A percentile compares a stretch with the other conserved stretches of the same genome.
These are phyloP conservation scores for Magallana gigas DNA, from an alignment of 1,140 invertebrate species.

Conservation along the genomic window DNA sequence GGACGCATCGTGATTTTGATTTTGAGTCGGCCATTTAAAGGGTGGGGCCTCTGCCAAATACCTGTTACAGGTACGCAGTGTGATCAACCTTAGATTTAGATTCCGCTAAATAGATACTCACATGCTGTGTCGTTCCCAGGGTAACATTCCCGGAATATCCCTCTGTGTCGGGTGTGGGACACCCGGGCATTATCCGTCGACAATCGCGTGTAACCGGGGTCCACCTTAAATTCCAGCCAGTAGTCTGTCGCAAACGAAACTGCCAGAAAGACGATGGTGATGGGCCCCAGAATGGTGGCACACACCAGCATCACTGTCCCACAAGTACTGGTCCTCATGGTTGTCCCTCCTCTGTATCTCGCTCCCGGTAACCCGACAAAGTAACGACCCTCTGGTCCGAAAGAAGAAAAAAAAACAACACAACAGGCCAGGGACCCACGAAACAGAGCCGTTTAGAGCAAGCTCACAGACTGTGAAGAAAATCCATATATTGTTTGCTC, in stretches of 20 bases:
- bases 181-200: constrained; percentile 38
- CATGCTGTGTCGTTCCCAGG: constrained; percentile 72
- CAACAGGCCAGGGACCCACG: background rate
- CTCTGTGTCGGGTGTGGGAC: constrained; percentile 68
- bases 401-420: background rate
- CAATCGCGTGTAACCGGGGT: constrained; percentile 46
- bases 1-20: too few relatives aligned
- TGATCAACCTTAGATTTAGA: background rate
- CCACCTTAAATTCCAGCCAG: constrained; percentile 73
- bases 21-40: background rate
- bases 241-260: constrained; percentile 75
- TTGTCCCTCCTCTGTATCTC: background rate
- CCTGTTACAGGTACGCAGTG: background rate
- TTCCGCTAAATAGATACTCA: constrained; percentile 61
- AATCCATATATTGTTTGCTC: constrained; percentile 35
- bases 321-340: constrained; percentile 65
- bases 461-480: constrained; percentile 33
- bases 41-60: background rate
- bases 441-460: background rate
- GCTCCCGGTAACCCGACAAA: background rate
- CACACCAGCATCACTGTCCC: constrained; percentile 66
- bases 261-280: constrained; percentile 70
- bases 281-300: constrained; percentile 69
- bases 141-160: constrained; percentile 74
- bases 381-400: background rate